A percentile compares a stretch with the other conserved stretches of the same genome.
Evolutionary conservation across 2,797 vertebrate genomes (phyloP).

Genomic region (Valencia hispanica): DNA sequence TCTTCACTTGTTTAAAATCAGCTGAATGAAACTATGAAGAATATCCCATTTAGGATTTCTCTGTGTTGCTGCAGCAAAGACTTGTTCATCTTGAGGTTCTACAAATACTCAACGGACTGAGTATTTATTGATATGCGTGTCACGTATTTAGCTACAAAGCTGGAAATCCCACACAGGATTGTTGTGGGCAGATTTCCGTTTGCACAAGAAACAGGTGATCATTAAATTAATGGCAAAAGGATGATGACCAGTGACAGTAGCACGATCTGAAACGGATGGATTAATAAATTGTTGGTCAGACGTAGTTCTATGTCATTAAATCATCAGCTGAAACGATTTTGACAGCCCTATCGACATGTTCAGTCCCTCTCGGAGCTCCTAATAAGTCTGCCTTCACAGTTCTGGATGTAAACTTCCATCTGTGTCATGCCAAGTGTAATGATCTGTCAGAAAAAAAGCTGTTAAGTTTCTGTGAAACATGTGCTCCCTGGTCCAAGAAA

Average conservation of each 20-base stretch:
- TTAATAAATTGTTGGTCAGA: background rate
- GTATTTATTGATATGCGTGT: no score
- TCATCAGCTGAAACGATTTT: background rate
- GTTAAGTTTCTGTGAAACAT: conserved; percentile 45
- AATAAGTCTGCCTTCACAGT: background rate
- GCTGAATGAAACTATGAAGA: background rate
- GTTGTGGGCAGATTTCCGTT: background rate
- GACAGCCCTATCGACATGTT: conserved; percentile 23
- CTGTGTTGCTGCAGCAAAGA: background rate
- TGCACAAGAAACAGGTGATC: background rate
- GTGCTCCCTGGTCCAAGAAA: conserved; percentile 32
- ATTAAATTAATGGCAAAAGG: background rate
- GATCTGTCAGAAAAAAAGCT: conserved; percentile 49
- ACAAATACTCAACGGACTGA: background rate
- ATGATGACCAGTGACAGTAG: background rate
- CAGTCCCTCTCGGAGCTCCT: conserved; percentile 10
- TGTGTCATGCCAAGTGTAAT: conserved; percentile 38
- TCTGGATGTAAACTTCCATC: conserved; percentile 13
- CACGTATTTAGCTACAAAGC: background rate
- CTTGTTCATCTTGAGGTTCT: background rate
- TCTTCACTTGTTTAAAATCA: background rate
- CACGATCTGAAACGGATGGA: background rate
- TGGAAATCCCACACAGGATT: background rate
- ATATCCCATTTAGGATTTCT: background rate
- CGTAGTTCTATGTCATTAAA: background rate